A percentile compares a stretch with the other conserved stretches of the same genome.
phyloP scores from a whole-genome alignment of 2,113 vertebrate genomes.

The Elachura formosa region DNA sequence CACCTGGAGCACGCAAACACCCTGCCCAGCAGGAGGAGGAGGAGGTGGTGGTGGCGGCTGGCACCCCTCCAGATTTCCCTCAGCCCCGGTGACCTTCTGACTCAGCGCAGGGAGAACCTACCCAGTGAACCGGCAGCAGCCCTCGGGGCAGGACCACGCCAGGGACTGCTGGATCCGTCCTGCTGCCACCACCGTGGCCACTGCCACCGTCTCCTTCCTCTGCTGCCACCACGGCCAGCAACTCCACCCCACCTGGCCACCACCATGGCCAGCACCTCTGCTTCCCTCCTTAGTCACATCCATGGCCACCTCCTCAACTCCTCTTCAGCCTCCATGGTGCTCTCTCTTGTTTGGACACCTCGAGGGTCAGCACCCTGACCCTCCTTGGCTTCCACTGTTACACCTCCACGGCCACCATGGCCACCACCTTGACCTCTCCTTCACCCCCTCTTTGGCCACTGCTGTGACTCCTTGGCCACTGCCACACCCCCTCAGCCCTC shows the following conservation, averaged over 20 bases:
- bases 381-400: neutral
- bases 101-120: slow-evolving; percentile 58
- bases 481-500: neutral
- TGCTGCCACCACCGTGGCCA: neutral
- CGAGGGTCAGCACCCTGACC: neutral
- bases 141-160: neutral
- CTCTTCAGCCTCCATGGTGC: rapidly evolving
- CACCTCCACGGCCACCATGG: neutral
- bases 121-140: slow-evolving; percentile 21
- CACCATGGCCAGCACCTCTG: neutral
- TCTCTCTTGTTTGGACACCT: neutral
- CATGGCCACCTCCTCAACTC: rapidly evolving
- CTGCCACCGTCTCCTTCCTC: neutral
- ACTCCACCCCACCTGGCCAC: neutral
- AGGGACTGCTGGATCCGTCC: neutral
- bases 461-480: neutral
- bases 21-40: neutral
- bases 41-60: neutral
- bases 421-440: neutral
- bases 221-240: neutral
- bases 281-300: neutral
- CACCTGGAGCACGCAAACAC: slow-evolving; percentile 12
- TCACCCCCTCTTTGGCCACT: neutral
- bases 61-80: slow-evolving; percentile 10
- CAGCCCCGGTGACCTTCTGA: slow-evolving; percentile 71